phyloP scores from a whole-genome alignment of 92 coral and sea anemone genomes.

The Bergia sp. region DNA sequence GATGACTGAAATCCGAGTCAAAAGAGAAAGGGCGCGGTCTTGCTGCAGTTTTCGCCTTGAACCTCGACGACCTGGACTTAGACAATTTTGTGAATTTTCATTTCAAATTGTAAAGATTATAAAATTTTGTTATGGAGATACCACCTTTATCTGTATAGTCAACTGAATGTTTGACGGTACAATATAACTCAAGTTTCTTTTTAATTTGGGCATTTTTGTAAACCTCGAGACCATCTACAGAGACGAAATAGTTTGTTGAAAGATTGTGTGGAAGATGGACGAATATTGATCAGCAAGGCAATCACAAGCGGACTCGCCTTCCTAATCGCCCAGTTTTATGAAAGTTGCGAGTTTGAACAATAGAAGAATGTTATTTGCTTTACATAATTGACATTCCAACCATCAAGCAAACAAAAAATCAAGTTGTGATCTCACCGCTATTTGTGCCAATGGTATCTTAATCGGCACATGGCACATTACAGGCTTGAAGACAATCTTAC shows the following conservation, averaged over 20 bases:
- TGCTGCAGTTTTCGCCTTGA: background rate
- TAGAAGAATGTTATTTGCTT: background rate
- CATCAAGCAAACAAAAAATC: background rate
- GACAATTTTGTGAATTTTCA: constrained; percentile 3
- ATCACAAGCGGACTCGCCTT: background rate
- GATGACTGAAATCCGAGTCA: constrained; percentile 61
- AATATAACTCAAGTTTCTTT: background rate
- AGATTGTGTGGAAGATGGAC: background rate
- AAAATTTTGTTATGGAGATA: background rate
- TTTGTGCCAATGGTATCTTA: background rate
- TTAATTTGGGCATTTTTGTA: background rate
- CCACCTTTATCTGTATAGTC: background rate
- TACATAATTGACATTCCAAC: background rate
- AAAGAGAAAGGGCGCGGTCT: background rate
- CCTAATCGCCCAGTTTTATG: too few relatives aligned
- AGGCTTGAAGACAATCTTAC: background rate
- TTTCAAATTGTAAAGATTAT: background rate
- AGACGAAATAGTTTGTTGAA: background rate
- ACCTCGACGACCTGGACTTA: background rate
- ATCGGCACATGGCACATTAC: background rate
- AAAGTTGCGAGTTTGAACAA: background rate
- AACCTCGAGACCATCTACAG: background rate
- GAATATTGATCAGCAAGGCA: background rate
- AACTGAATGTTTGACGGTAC: background rate
- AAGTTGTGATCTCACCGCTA: background rate